phyloP scores from a whole-genome alignment of 2,888 invertebrate species.

The Drosophila nr. fundita region DNA sequence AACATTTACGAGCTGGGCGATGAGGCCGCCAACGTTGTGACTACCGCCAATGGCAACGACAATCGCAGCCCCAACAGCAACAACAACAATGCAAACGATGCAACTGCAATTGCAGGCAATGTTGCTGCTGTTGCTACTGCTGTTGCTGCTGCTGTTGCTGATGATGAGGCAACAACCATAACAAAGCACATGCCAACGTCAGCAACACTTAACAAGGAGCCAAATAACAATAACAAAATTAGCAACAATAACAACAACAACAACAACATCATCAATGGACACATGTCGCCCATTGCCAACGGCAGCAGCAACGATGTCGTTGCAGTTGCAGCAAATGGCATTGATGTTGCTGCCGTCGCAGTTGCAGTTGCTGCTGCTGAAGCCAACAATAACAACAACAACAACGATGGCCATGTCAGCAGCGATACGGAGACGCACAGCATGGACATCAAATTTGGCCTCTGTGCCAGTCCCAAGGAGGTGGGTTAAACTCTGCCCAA shows the following conservation, averaged over 20 bases:
- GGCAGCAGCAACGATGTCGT: constrained; percentile 27
- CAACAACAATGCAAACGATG: constrained; percentile 46
- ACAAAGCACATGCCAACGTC: constrained; percentile 68
- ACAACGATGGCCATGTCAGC: constrained; percentile 67
- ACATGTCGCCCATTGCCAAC: constrained; percentile 54
- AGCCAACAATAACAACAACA: background rate
- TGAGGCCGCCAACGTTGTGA: constrained; percentile 70
- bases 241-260: constrained; percentile 69
- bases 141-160: constrained; percentile 36
- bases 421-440: constrained; percentile 80
- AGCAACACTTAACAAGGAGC: constrained; percentile 77
- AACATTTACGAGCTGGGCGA: constrained; percentile 89
- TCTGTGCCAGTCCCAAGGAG: constrained; percentile 84
- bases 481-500: constrained; percentile 59
- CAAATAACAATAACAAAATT: constrained; percentile 78
- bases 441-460: constrained; percentile 82
- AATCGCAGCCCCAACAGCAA: constrained; percentile 47
- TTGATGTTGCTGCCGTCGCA: constrained; percentile 40
- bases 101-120: constrained; percentile 57
- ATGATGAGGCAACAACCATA: constrained; percentile 58
- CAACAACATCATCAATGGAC: constrained; percentile 56
- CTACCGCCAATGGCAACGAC: constrained; percentile 44
- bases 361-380: constrained; percentile 20
- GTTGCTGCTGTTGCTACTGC: constrained; percentile 44
- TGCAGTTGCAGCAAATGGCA: constrained; percentile 50